These are phyloP conservation scores for Neelides folsomi DNA, from an alignment of 2,888 invertebrate species.

Conservation along the genomic window DNA sequence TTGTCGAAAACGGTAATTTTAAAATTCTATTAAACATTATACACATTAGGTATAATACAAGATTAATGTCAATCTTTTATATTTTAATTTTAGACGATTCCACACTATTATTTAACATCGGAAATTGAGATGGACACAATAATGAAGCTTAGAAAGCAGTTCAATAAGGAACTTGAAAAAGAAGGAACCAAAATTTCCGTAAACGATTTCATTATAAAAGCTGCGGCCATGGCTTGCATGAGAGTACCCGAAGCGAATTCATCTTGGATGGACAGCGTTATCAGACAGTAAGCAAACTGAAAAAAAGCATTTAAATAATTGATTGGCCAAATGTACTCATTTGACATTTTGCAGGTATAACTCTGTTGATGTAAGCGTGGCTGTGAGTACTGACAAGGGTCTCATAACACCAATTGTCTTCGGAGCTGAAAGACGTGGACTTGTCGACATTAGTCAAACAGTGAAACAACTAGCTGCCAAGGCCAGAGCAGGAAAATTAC, in stretches of 20 bases:
- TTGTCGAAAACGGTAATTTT: constrained; percentile 56
- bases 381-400: constrained; percentile 88
- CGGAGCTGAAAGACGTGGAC: constrained; percentile 76
- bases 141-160: constrained; percentile 55
- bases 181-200: constrained; percentile 75
- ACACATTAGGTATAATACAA: not conserved
- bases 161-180: constrained; percentile 68
- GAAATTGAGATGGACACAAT: constrained; percentile 70
- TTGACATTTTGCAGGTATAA: constrained; percentile 50
- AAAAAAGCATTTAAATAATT: not conserved
- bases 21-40: not conserved
- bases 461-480: constrained; percentile 68
- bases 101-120: constrained; percentile 87
- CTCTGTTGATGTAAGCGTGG: constrained; percentile 89
- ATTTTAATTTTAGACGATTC: constrained; percentile 54
- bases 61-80: not conserved
- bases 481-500: constrained; percentile 75
- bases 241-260: constrained; percentile 89
- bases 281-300: constrained; percentile 65
- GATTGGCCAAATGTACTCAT: not conserved
- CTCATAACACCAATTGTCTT: constrained; percentile 94
- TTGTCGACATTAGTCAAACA: constrained; percentile 64
- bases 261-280: constrained; percentile 83
- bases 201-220: constrained; percentile 93
- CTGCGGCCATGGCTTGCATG: constrained; percentile 71